Evolutionary conservation across 2,888 invertebrate species (phyloP).

Genomic region (Holacanthella duospinosa): DNA sequence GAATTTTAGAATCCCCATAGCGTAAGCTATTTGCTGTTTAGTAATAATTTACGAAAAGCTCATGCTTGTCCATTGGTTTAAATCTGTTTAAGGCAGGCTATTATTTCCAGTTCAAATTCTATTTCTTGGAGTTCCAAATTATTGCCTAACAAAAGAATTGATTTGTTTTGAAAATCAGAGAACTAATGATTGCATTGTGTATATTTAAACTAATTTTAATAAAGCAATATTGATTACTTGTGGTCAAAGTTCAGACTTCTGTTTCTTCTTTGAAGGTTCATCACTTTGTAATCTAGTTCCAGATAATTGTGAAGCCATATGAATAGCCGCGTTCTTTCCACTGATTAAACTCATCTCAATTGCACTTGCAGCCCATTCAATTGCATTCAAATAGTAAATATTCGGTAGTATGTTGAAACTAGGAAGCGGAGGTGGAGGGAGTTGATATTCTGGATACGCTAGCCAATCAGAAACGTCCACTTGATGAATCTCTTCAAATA

Average conservation of each 20-base stretch:
- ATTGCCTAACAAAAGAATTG: too few relatives aligned
- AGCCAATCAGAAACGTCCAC: slow-evolving; percentile 45
- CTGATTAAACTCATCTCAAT: slow-evolving; percentile 57
- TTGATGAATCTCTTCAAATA: slow-evolving; percentile 44
- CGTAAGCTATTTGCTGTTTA: too few relatives aligned
- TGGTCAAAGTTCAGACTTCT: neutral
- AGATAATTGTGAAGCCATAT: slow-evolving; percentile 36
- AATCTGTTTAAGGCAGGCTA: too few relatives aligned
- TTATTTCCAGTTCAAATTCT: too few relatives aligned
- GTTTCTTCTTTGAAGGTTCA: neutral
- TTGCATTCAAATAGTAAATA: slow-evolving; percentile 52
- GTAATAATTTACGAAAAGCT: too few relatives aligned
- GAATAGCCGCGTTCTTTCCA: slow-evolving; percentile 52
- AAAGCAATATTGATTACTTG: too few relatives aligned
- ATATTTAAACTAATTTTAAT: too few relatives aligned
- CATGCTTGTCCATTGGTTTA: too few relatives aligned
- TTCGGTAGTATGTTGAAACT: slow-evolving; percentile 38
- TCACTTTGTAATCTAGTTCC: neutral
- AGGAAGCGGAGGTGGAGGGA: slow-evolving; percentile 20
- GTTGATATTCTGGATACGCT: slow-evolving; percentile 50
- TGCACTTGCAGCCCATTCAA: slow-evolving; percentile 56
- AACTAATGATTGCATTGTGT: too few relatives aligned
- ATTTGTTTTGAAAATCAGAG: too few relatives aligned
- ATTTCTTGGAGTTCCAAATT: too few relatives aligned
- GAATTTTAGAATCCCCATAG: too few relatives aligned